Evolutionary conservation across 1,140 invertebrate genomes (phyloP).

Genomic region (Callitettix versicolor): DNA sequence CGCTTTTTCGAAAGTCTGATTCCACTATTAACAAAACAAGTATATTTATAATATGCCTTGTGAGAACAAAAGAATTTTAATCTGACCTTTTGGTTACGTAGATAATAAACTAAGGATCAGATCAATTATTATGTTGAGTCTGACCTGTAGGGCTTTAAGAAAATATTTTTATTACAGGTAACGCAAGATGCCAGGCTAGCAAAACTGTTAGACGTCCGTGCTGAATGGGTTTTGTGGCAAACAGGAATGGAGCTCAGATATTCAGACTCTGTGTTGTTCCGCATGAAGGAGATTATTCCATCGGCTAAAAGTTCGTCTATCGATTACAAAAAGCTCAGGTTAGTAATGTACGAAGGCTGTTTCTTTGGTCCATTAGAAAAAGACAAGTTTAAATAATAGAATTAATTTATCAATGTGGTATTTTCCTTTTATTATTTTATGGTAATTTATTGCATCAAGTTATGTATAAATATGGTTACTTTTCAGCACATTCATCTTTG

Average conservation of each 20-base stretch:
- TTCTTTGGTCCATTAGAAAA: background rate
- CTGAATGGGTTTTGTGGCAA: conserved; percentile 93
- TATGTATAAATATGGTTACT: too few species aligned
- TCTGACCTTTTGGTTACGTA: too few species aligned
- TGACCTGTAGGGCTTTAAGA: too few species aligned
- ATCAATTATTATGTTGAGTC: too few species aligned
- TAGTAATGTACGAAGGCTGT: conserved; percentile 18
- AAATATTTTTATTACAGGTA: conserved; percentile 37
- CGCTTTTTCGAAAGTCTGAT: too few species aligned
- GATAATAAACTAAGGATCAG: too few species aligned
- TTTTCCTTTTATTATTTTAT: background rate
- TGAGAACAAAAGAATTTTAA: too few species aligned
- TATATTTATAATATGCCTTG: too few species aligned
- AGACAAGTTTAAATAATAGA: background rate
- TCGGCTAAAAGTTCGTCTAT: conserved; percentile 41
- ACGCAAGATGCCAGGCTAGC: conserved; percentile 51
- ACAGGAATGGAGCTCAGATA: conserved; percentile 82
- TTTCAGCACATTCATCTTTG: too few species aligned
- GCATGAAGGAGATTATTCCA: conserved; percentile 71
- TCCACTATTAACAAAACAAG: too few species aligned
- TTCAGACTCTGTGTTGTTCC: conserved; percentile 66
- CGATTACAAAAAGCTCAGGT: conserved; percentile 34
- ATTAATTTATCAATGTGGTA: too few species aligned
- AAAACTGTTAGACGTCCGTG: conserved; percentile 52
- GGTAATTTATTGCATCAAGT: too few species aligned